These are phyloP conservation scores for Peromyscus eremicus DNA, from an alignment of 2,797 vertebrate species.

Conservation along the genomic window DNA sequence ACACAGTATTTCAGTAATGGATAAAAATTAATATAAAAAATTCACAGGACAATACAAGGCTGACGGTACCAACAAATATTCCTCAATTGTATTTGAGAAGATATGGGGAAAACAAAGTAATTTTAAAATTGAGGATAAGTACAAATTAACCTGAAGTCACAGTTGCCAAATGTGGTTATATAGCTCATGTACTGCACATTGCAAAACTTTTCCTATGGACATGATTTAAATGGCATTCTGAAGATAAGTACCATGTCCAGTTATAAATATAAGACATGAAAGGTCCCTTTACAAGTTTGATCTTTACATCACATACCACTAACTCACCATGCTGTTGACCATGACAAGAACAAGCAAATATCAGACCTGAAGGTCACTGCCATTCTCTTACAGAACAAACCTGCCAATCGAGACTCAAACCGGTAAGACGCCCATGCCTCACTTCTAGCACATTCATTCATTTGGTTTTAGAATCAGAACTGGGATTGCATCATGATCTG, in stretches of 20 bases:
- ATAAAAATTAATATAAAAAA: neutral
- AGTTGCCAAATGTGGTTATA: neutral
- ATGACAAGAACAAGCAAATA: neutral
- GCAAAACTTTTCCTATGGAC: neutral
- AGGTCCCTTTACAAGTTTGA: neutral
- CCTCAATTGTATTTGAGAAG: neutral
- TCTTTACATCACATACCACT: neutral
- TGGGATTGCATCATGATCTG: neutral
- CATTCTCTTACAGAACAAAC: neutral
- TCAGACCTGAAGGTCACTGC: neutral
- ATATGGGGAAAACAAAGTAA: neutral
- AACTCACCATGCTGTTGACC: neutral
- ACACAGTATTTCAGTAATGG: neutral
- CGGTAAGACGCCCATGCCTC: rapidly evolving
- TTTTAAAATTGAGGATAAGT: neutral
- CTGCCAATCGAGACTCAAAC: neutral
- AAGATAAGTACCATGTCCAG: neutral
- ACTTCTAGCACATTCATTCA: neutral
- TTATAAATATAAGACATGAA: neutral
- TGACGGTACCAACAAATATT: neutral
- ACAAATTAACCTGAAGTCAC: neutral
- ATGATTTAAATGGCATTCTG: neutral
- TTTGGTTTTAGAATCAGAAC: neutral
- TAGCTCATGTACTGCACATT: neutral
- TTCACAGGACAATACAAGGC: neutral